phyloP scores from a whole-genome alignment of 1,140 invertebrate species.

The Zaprionus lachaisei region DNA sequence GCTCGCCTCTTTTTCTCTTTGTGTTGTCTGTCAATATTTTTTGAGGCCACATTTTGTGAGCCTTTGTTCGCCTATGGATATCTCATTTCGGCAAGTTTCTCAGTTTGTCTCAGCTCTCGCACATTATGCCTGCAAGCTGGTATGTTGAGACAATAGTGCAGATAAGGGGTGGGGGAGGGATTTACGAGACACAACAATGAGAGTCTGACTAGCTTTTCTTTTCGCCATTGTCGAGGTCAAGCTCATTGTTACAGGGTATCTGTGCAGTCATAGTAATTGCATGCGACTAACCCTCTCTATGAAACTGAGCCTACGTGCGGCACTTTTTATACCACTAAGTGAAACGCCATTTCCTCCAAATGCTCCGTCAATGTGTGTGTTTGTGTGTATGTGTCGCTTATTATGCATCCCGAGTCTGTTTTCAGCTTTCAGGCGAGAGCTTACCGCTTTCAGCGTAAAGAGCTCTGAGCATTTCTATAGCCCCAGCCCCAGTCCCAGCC shows the following conservation, averaged over 20 bases:
- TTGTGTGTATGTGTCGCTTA: neutral
- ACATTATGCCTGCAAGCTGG: neutral
- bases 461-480: conserved; percentile 3
- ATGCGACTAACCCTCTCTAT: neutral
- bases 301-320: neutral
- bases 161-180: neutral
- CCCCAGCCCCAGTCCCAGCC: neutral
- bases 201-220: neutral
- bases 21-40: conserved; percentile 44
- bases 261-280: conserved; percentile 2
- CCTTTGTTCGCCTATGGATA: conserved; percentile 34
- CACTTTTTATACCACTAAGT: neutral
- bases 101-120: neutral
- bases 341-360: neutral
- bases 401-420: conserved; percentile 27
- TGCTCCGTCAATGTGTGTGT: neutral
- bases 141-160: neutral
- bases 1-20: neutral
- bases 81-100: conserved; percentile 28
- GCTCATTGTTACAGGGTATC: neutral
- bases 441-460: neutral
- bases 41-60: conserved; percentile 35
- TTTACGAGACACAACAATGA: neutral
- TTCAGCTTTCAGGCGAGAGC: neutral
- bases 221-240: conserved; percentile 1